Percentiles rank a stretch among this genome's conserved stretches.
phyloP scores from a whole-genome alignment of 2,888 invertebrate species.

The Calameuta pallipes region DNA sequence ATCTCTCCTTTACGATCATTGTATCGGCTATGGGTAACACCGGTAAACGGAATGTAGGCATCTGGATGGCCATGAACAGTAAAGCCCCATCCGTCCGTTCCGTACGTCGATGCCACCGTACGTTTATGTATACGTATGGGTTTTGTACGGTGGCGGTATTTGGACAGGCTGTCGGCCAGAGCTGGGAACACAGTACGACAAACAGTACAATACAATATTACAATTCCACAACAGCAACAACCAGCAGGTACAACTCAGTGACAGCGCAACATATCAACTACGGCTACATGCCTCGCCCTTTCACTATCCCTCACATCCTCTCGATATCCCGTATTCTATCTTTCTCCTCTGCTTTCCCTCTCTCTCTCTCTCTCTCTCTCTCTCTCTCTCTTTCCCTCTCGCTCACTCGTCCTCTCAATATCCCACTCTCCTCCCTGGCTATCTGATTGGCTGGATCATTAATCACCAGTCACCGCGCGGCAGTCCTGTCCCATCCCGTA shows the following conservation, averaged over 20 bases:
- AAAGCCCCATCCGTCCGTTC: not conserved
- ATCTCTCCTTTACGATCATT: not conserved
- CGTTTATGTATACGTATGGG: conserved; percentile 11
- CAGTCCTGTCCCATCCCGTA: conserved; percentile 48
- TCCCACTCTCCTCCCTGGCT: conserved; percentile 34
- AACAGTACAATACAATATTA: conserved; percentile 60
- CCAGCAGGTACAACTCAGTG: conserved; percentile 52
- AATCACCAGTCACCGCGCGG: conserved; percentile 55
- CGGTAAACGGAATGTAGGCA: conserved; percentile 27
- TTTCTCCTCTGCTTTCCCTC: conserved; percentile 1
- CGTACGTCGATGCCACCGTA: not conserved
- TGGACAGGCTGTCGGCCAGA: conserved; percentile 56
- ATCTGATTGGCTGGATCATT: conserved; percentile 58
- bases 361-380: conserved; percentile 14
- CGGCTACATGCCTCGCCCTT: conserved; percentile 28
- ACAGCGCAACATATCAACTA: conserved; percentile 58
- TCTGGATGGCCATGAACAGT: not conserved
- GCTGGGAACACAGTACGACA: conserved; percentile 48
- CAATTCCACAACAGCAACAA: conserved; percentile 51
- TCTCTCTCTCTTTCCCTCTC: conserved; percentile 24
- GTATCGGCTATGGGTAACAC: conserved; percentile 35
- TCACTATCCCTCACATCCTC: not conserved
- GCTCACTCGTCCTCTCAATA: conserved; percentile 26
- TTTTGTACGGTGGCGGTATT: conserved; percentile 54
- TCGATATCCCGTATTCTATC: not conserved